Conservation (phyloP, 2,113 vertebrate genomes). For the Chloropsis cyanopogon region DNA sequence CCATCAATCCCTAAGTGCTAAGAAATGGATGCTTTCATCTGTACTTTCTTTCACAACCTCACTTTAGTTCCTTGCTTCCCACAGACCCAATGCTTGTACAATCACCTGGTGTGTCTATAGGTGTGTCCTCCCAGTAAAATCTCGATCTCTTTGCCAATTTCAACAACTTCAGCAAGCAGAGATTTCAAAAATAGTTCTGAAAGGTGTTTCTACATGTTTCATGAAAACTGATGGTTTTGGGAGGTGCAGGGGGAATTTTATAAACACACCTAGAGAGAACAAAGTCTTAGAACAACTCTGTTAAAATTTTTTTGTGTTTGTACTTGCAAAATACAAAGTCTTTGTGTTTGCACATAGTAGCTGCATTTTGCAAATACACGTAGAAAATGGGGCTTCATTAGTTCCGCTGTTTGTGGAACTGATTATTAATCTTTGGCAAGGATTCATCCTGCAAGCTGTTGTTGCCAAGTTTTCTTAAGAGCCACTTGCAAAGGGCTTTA, state of each 20-base stretch:
- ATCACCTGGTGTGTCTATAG: not conserved
- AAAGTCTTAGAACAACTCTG: not conserved
- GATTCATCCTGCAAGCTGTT: not conserved
- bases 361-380: not conserved
- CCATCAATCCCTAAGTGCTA: not conserved
- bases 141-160: not conserved
- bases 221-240: not conserved
- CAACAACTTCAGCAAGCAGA: not conserved
- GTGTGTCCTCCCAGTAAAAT: not conserved
- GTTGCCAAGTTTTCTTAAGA: constrained; percentile 32
- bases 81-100: not conserved
- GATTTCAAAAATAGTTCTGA: not conserved
- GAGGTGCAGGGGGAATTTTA: not conserved
- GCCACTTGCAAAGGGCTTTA: constrained; percentile 20
- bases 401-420: not conserved
- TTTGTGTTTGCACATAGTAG: constrained; percentile 1
- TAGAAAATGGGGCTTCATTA: constrained; percentile 18
- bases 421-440: constrained; percentile 47
- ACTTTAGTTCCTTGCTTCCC: not conserved
- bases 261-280: not conserved
- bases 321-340: not conserved
- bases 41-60: not conserved
- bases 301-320: not conserved
- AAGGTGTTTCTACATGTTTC: not conserved
- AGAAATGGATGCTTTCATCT: not conserved